These are phyloP conservation scores for Caranx melampygus DNA, from an alignment of 2,113 vertebrate genomes.

Conservation along the genomic window DNA sequence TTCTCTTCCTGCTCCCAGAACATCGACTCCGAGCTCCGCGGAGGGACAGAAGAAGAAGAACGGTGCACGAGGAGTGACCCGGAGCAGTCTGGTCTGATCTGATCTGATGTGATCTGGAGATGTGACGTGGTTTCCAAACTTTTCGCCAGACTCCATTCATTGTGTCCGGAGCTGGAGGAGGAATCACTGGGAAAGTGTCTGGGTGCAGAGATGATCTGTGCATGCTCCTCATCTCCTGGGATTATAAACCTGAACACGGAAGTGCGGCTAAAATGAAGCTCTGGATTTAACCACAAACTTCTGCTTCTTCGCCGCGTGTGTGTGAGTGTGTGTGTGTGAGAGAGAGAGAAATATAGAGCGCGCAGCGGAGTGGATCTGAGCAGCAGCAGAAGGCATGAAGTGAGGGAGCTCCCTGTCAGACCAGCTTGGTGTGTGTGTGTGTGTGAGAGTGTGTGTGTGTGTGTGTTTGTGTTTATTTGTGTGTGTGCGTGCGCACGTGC, in stretches of 20 bases:
- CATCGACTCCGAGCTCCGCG: background rate
- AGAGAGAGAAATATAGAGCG: background rate
- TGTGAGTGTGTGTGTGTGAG: background rate
- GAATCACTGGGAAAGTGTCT: background rate
- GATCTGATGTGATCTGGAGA: background rate
- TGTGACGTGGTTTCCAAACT: constrained; percentile 32
- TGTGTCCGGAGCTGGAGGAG: background rate
- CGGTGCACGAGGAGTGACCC: constrained; percentile 5
- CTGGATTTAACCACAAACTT: constrained; percentile 43
- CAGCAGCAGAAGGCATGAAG: constrained; percentile 29
- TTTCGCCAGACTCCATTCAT: constrained; percentile 14
- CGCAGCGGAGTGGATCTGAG: constrained; percentile 11
- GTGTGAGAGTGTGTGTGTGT: no score
- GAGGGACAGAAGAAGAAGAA: background rate
- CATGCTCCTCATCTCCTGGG: background rate
- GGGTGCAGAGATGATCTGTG: constrained; percentile 14
- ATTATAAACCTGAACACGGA: constrained; percentile 25
- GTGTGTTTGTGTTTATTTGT: no score
- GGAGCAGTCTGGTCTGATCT: background rate
- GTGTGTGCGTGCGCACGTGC: no score
- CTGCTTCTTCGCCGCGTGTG: background rate
- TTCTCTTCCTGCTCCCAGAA: constrained; percentile 1
- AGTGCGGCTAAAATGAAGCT: constrained; percentile 41
- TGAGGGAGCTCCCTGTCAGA: constrained; percentile 19
- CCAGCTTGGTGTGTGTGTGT: no score